These are phyloP conservation scores for Eurytoma adleriae DNA, from an alignment of 2,888 invertebrate species.

Conservation along the genomic window DNA sequence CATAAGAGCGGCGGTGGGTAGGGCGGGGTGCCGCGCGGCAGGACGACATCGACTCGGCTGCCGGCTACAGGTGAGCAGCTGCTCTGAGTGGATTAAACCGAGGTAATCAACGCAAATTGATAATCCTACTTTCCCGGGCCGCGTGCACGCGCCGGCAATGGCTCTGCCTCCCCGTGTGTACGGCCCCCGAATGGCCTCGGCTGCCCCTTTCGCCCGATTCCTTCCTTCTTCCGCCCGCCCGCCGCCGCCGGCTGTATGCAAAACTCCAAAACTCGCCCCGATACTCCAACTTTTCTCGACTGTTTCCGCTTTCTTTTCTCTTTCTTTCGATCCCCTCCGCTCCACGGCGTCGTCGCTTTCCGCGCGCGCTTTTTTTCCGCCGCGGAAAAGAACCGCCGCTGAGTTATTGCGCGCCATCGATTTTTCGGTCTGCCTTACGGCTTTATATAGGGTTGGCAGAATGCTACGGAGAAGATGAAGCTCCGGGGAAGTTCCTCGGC, in stretches of 20 bases:
- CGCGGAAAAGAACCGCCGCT: not conserved
- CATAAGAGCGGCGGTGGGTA: constrained; percentile 60
- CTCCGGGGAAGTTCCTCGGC: constrained; percentile 6
- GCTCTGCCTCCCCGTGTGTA: constrained; percentile 26
- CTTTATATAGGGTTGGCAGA: not conserved
- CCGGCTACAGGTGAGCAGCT: constrained; percentile 69
- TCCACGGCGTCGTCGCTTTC: constrained; percentile 2
- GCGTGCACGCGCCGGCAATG: constrained; percentile 34
- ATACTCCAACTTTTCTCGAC: not conserved
- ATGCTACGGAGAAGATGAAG: not conserved
- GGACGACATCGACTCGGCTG: constrained; percentile 38
- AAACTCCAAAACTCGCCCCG: constrained; percentile 28
- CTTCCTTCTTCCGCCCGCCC: constrained; percentile 11
- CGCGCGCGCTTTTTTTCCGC: constrained; percentile 19
- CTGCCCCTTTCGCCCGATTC: not conserved
- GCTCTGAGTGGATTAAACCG: constrained; percentile 72
- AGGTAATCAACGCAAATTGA: constrained; percentile 73
- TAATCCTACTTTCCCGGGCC: constrained; percentile 68
- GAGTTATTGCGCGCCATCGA: constrained; percentile 34
- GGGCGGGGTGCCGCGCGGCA: not conserved
- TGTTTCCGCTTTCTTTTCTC: constrained; percentile 31
- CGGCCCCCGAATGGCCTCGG: constrained; percentile 31
- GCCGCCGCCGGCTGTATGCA: constrained; percentile 24
- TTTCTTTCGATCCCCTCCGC: not conserved
- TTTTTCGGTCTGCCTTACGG: constrained; percentile 13